These are phyloP conservation scores for Lordiphosa fenestrarum DNA, from an alignment of 2,888 invertebrate genomes.

Conservation along the genomic window DNA sequence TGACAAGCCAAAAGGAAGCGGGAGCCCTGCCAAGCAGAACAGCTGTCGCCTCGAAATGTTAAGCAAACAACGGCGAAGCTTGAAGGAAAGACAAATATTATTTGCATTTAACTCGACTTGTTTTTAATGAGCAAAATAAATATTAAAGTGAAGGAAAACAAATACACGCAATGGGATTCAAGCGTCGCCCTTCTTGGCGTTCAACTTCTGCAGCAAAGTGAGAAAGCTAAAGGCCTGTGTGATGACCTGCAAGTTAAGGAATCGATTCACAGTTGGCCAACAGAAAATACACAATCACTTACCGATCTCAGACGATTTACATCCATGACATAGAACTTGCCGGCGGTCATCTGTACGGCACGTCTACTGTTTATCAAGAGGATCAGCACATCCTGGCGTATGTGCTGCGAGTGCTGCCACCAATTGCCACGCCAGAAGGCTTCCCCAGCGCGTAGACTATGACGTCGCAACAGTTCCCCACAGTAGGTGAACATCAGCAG, in stretches of 20 bases:
- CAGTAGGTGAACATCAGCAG: conserved; percentile 77
- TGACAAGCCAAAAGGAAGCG: conserved; percentile 32
- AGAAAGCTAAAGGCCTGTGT: conserved; percentile 77
- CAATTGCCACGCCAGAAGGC: conserved; percentile 75
- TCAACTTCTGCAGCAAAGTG: conserved; percentile 76
- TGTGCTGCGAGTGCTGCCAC: conserved; percentile 59
- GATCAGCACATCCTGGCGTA: conserved; percentile 71
- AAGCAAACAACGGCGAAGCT: conserved; percentile 42
- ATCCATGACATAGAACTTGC: conserved; percentile 77
- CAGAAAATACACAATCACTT: neutral
- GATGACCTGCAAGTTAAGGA: conserved; percentile 62
- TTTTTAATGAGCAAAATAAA: conserved; percentile 65
- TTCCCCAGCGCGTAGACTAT: conserved; percentile 74
- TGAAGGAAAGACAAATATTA: conserved; percentile 57
- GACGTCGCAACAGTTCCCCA: conserved; percentile 70
- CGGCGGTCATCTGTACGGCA: conserved; percentile 73
- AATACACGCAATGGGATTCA: conserved; percentile 21
- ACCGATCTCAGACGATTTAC: conserved; percentile 74
- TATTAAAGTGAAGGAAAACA: conserved; percentile 33
- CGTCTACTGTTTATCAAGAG: conserved; percentile 70
- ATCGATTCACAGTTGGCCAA: neutral
- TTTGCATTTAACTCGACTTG: conserved; percentile 57
- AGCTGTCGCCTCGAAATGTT: conserved; percentile 30
- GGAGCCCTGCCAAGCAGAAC: neutral
- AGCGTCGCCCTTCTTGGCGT: conserved; percentile 61